Base-by-base conservation (phyloP, 2,888 invertebrate genomes). In the Sinopyrophorus schimmeli region DNA sequence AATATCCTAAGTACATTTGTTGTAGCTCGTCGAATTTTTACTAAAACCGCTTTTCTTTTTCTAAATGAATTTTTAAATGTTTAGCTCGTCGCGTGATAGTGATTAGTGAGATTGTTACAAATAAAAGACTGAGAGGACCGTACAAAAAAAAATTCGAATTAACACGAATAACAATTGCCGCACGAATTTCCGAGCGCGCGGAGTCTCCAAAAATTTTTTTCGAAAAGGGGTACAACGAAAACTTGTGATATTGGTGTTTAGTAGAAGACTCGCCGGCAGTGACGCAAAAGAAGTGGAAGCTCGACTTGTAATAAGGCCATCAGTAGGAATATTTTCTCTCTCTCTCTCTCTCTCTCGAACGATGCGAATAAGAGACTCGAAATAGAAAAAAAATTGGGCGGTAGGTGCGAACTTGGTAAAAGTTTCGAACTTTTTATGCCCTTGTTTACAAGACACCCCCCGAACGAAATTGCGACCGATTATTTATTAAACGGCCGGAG, bases 81-180 rank as follows among this genome's bases (percentile, higher is more conserved):
- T n/a, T n/a, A n/a, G n/a, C n/a, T n/a, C n/a, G 42, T 49, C 38
- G 37, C 24, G 49, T 42, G 42, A 43, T 38, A 49, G 49, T 49
- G 49, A 37, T 27, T n/a, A 49, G 49, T 49, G 49, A 43, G 42
- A 32, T 48, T n/a, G 21, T 31, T n/a, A n/a, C n/a, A n/a, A 16
- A 28, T 10, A 40, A 26, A 44, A 37, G 44, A 37, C 30, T 37
- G 44, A 26, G 12, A 26, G 27, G 14, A 20, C 10, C 12, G 9
- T 24, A n/a, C n/a, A n/a, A n/a, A n/a, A n/a, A n/a, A n/a, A n/a
- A n/a, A n/a, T n/a, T n/a, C n/a, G n/a, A n/a, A n/a, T n/a, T n/a
- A n/a, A n/a, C n/a, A n/a, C n/a, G n/a, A n/a, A n/a, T n/a, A n/a
- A n/a, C n/a, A n/a, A n/a, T n/a, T n/a, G n/a, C n/a, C n/a, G n/a